Percentiles rank a stretch among this genome's conserved stretches.
These are phyloP conservation scores for Stenurella melanura DNA, from an alignment of 2,888 invertebrate genomes.

Conservation along the genomic window DNA sequence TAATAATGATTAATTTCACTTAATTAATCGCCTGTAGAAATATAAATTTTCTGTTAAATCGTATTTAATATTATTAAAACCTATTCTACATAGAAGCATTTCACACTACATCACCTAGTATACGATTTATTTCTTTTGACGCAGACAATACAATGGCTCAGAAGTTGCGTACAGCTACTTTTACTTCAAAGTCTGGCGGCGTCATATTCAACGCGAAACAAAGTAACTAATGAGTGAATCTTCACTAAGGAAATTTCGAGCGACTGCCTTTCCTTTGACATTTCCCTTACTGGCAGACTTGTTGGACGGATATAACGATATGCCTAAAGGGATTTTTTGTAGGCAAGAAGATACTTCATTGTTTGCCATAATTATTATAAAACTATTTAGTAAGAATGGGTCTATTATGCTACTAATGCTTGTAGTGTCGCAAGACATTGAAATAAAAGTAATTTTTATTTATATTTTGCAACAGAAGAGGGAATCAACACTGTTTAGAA, in stretches of 20 bases:
- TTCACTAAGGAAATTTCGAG: conserved; percentile 41
- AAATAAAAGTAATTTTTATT: no score
- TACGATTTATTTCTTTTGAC: not conserved
- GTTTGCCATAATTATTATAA: not conserved
- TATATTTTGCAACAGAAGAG: no score
- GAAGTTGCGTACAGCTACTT: not conserved
- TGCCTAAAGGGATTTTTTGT: not conserved
- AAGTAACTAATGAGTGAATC: conserved; percentile 46
- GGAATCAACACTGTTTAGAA: no score
- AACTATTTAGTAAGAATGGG: not conserved
- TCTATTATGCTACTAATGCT: no score
- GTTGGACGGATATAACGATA: not conserved
- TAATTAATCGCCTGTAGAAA: no score
- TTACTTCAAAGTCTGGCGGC: conserved; percentile 12
- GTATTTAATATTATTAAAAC: no score
- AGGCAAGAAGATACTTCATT: not conserved
- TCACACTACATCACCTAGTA: not conserved
- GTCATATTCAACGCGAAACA: conserved; percentile 38
- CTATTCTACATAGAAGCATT: not conserved
- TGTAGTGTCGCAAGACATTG: no score
- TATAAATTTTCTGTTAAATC: no score
- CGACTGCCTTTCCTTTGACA: conserved; percentile 20
- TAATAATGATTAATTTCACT: no score
- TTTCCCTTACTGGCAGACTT: not conserved
- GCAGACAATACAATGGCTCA: not conserved